These are phyloP conservation scores for Caenorhabditis drosophilae DNA, from an alignment of 2,888 invertebrate species.

Conservation along the genomic window DNA sequence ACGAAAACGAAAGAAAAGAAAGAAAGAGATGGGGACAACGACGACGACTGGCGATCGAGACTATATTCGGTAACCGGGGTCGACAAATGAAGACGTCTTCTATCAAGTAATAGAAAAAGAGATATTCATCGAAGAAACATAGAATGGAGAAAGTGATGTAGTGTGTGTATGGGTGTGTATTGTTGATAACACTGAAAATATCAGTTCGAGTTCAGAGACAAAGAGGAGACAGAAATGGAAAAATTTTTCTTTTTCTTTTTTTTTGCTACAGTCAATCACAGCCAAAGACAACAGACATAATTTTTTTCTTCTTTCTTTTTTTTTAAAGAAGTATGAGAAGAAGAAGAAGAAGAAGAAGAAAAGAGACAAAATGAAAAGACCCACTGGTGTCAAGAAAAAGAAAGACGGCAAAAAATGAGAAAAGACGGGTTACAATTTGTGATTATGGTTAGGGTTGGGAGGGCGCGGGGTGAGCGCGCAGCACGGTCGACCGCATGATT, in stretches of 20 bases:
- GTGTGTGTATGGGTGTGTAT: no score
- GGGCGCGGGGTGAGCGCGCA: not conserved
- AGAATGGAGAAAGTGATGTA: conserved; percentile 19
- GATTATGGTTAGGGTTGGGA: not conserved
- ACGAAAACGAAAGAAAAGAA: not conserved
- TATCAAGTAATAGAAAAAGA: conserved; percentile 2
- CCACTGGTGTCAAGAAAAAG: no score
- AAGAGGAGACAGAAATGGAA: no score
- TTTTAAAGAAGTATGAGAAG: conserved; percentile 2
- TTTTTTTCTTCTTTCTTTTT: no score
- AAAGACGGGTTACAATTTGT: conserved; percentile 5
- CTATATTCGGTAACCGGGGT: conserved; percentile 3
- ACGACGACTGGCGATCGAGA: not conserved
- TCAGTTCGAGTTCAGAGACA: conserved; percentile 30
- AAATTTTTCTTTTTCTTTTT: no score
- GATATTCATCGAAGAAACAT: no score
- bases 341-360: not conserved
- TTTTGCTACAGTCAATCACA: not conserved
- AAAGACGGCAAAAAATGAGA: not conserved
- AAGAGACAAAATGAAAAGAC: not conserved
- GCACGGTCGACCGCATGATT: no score
- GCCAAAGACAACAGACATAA: no score
- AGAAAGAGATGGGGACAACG: not conserved
- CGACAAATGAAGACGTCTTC: not conserved
- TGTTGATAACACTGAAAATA: conserved; percentile 16